phyloP scores from a whole-genome alignment of 2,888 invertebrate species.

The Sceliomorpha sp. region DNA sequence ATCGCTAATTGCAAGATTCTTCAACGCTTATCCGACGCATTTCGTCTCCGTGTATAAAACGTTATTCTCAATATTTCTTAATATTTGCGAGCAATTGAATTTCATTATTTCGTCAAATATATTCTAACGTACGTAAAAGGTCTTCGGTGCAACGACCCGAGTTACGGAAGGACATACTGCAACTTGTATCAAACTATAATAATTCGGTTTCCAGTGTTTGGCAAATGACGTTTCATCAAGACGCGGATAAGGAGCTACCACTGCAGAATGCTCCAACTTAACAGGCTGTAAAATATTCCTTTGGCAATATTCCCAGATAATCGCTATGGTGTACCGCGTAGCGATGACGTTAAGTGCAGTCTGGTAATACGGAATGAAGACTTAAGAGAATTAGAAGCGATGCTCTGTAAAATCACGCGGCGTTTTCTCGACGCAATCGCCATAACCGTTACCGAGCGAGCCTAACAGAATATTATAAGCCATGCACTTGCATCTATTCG shows the following conservation, averaged over 20 bases:
- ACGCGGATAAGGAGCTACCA: slow-evolving; percentile 1
- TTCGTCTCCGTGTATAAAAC: too few relatives aligned
- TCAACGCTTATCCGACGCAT: too few relatives aligned
- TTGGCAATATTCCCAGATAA: slow-evolving; percentile 34
- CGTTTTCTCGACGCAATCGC: slow-evolving; percentile 28
- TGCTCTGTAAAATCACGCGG: slow-evolving; percentile 31
- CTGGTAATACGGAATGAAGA: slow-evolving; percentile 16
- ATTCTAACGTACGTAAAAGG: too few relatives aligned
- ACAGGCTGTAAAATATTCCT: slow-evolving; percentile 31
- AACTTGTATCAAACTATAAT: too few relatives aligned
- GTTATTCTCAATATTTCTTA: too few relatives aligned
- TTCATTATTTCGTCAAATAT: too few relatives aligned
- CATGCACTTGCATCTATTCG: slow-evolving; percentile 1
- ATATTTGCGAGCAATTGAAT: too few relatives aligned
- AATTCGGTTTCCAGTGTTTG: slow-evolving; percentile 16
- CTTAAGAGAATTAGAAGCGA: slow-evolving; percentile 33
- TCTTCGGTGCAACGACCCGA: too few relatives aligned
- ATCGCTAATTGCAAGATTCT: too few relatives aligned
- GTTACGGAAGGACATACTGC: too few relatives aligned
- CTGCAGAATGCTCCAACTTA: slow-evolving; percentile 8
- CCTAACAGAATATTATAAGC: slow-evolving; percentile 11
- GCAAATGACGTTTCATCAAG: slow-evolving; percentile 19
- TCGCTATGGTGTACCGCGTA: slow-evolving; percentile 22
- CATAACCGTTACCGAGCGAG: slow-evolving; percentile 22
- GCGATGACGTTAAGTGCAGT: slow-evolving; percentile 18